A percentile compares a stretch with the other conserved stretches of the same genome.
These are phyloP conservation scores for Urosaurus nigricauda DNA, from an alignment of 2,797 vertebrate genomes.

Conservation along the genomic window DNA sequence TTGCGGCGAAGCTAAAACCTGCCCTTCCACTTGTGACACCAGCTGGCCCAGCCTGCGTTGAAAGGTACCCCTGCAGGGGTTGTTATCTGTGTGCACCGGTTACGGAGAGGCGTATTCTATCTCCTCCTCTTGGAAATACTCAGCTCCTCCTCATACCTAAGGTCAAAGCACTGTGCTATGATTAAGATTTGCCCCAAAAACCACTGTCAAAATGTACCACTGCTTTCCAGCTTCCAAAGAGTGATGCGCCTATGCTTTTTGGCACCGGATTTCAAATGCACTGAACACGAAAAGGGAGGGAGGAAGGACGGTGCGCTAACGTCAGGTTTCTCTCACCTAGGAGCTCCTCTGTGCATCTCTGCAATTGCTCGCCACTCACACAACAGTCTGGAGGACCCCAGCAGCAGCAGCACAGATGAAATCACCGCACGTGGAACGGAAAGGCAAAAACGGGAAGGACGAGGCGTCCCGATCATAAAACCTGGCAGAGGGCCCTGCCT, in stretches of 20 bases:
- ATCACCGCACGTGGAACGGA: background rate
- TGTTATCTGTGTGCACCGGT: background rate
- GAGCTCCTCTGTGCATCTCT: background rate
- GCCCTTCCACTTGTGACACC: background rate
- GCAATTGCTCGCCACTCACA: background rate
- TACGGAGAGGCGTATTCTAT: background rate
- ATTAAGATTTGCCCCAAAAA: background rate
- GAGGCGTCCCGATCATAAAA: background rate
- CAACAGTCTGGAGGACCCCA: background rate
- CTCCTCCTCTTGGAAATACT: background rate
- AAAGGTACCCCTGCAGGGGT: background rate
- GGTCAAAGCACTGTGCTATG: background rate
- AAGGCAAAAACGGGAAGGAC: background rate
- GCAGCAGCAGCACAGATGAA: background rate
- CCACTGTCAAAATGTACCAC: no score
- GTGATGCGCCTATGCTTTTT: background rate
- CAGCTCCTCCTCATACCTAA: background rate
- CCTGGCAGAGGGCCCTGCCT: background rate
- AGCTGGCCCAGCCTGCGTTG: background rate
- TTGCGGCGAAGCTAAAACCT: background rate
- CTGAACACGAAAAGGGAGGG: background rate
- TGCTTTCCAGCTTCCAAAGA: background rate
- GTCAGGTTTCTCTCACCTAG: conserved; percentile 5
- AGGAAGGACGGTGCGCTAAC: background rate
- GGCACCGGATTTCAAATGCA: background rate